These are phyloP conservation scores for Chymomyza procnemis DNA, from an alignment of 2,888 invertebrate genomes.

Conservation along the genomic window DNA sequence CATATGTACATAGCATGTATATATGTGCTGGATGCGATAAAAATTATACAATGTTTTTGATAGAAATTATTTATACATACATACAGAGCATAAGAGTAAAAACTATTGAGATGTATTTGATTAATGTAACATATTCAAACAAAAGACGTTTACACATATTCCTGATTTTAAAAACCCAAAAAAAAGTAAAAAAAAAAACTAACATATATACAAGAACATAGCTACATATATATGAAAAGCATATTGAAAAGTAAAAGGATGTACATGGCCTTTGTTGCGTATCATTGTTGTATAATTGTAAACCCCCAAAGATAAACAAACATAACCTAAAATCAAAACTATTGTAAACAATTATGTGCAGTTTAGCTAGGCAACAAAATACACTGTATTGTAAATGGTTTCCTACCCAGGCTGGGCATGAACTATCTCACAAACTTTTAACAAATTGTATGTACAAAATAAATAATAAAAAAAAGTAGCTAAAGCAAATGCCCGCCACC, in stretches of 20 bases:
- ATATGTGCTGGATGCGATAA: conserved; percentile 35
- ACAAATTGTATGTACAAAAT: not conserved
- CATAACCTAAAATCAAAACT: conserved; percentile 14
- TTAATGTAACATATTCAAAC: not conserved
- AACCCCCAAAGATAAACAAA: too few relatives aligned
- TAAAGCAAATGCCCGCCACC: not conserved
- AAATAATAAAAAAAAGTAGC: not conserved
- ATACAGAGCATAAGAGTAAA: conserved; percentile 30
- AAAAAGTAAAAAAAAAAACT: too few relatives aligned
- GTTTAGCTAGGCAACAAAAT: conserved; percentile 14
- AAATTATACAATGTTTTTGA: conserved; percentile 67
- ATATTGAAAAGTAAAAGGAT: not conserved
- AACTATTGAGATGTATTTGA: not conserved
- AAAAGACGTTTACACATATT: conserved; percentile 55
- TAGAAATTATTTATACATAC: conserved; percentile 58
- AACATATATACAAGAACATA: conserved; percentile 15
- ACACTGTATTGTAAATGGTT: conserved; percentile 26
- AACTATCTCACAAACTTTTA: not conserved
- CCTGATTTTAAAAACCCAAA: conserved; percentile 56
- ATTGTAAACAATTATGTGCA: conserved; percentile 18
- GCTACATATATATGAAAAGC: conserved; percentile 16
- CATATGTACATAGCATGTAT: conserved; percentile 13
- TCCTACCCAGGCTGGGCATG: conserved; percentile 23
- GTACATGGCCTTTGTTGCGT: conserved; percentile 2
- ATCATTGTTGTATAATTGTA: conserved; percentile 20